Evolutionary conservation across 1,140 invertebrate species (phyloP), one percentile per base, ranked within the genome.

Genomic region (Polypedilum pembai): DNA sequence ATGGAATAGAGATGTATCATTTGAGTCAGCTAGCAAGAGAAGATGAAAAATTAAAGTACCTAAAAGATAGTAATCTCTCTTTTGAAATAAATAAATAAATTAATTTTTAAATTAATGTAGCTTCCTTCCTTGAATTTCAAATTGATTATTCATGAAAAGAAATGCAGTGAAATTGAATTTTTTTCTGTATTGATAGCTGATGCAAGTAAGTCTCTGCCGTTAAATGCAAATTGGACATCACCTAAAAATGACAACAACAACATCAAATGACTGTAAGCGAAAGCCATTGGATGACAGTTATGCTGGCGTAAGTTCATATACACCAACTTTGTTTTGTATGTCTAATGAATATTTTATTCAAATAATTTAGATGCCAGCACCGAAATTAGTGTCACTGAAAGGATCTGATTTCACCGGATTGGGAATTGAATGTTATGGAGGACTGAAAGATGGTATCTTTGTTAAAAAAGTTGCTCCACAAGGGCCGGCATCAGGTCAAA

Each of bases 351-450:
- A 45, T 40, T 15, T 41, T 3, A 24, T n/a, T 18, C 20, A 15
- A 74, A 74, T 40, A 7, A 21, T 24, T 33, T 24, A 75, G 66
- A 41, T 41, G 24, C 75, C 73, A 15, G 74, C 73, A 33, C 72
- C 75, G 7, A 69, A 73, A 74, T 83, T 87, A 21, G 92, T 95
- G 7, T 87, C 89, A 75, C 84, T 96, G 73, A 88, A 90, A 79
- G 93, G 93, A 66, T 88, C 91, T 66, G 94, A 95, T 83, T 94
- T 95, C 83, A 94, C 93, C 1, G 94, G 94, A 0, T 85, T 96
- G 0, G 94, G 94, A n/a, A 92, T 96, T 82, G 91, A 93, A 79
- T 91, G 95, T 69, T 90, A 88, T 74, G 94, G 94, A 4, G 94
- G 93, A 78, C 94, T 94, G 86, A 84, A 91, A 75, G 93, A 96